Conservation (phyloP, 2,113 vertebrate genomes). For the Toxotes jaculatrix region DNA sequence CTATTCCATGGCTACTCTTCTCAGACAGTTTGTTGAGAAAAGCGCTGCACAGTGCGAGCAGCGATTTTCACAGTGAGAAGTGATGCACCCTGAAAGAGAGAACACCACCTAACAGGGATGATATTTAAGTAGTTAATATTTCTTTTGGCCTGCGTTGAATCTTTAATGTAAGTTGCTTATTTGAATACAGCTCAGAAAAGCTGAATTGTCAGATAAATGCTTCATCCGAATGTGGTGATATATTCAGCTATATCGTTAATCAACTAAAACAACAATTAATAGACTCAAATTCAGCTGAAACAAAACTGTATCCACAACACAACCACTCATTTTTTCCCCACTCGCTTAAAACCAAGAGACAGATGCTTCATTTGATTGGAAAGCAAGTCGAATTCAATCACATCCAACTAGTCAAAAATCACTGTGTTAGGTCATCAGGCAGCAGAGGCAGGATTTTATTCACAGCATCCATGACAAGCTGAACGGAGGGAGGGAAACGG, state of each 20-base stretch:
- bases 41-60: not conserved
- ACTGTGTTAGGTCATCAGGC: constrained; percentile 21
- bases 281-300: constrained; percentile 53
- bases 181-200: constrained; percentile 12
- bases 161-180: not conserved
- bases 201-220: not conserved
- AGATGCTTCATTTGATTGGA: constrained; percentile 68
- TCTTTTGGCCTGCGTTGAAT: not conserved
- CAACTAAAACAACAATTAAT: constrained; percentile 61
- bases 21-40: constrained; percentile 4
- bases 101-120: not conserved
- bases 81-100: not conserved
- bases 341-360: constrained; percentile 39
- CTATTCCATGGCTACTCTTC: constrained; percentile 5
- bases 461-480: constrained; percentile 16
- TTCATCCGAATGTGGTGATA: not conserved
- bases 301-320: constrained; percentile 53
- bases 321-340: constrained; percentile 20
- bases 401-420: constrained; percentile 49
- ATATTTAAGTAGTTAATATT: constrained; percentile 5
- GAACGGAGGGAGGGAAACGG: not conserved
- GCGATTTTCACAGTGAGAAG: constrained; percentile 17
- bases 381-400: constrained; percentile 69
- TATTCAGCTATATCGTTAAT: constrained; percentile 21
- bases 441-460: constrained; percentile 40